Percentiles rank a stretch among this genome's conserved stretches.
phyloP scores from a whole-genome alignment of 2,888 invertebrate species.

The Opisthograptis luteolata region DNA sequence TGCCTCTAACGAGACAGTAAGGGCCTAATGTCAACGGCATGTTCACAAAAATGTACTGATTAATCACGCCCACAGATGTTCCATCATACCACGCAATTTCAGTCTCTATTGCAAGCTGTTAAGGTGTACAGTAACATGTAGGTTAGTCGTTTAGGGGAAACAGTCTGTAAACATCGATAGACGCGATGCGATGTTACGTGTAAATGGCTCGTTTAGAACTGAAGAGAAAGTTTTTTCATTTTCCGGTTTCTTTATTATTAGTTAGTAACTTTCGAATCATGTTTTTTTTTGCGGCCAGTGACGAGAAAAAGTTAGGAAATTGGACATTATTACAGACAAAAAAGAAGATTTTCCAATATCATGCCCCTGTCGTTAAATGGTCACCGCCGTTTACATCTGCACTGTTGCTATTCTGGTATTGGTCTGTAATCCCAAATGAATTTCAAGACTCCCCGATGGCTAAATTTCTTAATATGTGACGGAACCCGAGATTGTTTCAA shows the following conservation, averaged over 20 bases:
- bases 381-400: too few relatives aligned
- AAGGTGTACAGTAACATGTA: slow-evolving; percentile 1
- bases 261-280: too few relatives aligned
- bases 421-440: too few relatives aligned
- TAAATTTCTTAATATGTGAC: too few relatives aligned
- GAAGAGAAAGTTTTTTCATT: not conserved
- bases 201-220: slow-evolving; percentile 1
- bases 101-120: not conserved
- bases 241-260: not conserved
- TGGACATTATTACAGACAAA: too few relatives aligned
- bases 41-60: slow-evolving; percentile 16
- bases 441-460: too few relatives aligned
- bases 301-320: too few relatives aligned
- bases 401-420: too few relatives aligned
- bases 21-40: slow-evolving; percentile 3
- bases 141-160: slow-evolving; percentile 1
- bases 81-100: not conserved
- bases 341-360: too few relatives aligned
- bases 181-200: slow-evolving; percentile 9
- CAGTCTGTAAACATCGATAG: slow-evolving; percentile 10
- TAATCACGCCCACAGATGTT: not conserved
- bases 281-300: too few relatives aligned
- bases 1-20: slow-evolving; percentile 17
- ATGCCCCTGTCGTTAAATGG: too few relatives aligned
- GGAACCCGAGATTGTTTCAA: too few relatives aligned